Percentiles rank a stretch among this genome's conserved stretches.
These are phyloP conservation scores for Protophormia terraenovae DNA, from an alignment of 2,888 invertebrate genomes.

Conservation along the genomic window DNA sequence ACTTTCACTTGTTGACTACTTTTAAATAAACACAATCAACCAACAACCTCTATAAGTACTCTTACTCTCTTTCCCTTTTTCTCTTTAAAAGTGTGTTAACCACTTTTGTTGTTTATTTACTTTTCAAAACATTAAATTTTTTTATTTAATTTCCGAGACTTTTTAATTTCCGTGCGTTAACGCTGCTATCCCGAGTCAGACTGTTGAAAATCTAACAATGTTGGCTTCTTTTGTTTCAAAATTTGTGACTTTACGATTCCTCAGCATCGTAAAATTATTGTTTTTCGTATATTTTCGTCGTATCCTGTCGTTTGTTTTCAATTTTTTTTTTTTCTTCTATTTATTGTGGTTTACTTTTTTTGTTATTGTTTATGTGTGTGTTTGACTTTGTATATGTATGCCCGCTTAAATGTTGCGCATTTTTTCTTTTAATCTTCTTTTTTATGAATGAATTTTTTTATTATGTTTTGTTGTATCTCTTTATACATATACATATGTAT, in stretches of 20 bases:
- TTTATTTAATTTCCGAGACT: slow-evolving; percentile 16
- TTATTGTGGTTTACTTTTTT: neutral
- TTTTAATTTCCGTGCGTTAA: neutral
- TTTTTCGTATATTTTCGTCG: slow-evolving; percentile 9
- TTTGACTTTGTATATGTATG: neutral
- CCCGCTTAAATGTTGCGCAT: neutral
- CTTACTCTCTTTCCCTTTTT: neutral
- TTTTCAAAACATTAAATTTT: neutral
- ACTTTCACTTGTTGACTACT: slow-evolving; percentile 35
- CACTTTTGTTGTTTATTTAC: neutral
- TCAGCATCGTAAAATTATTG: neutral
- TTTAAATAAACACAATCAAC: neutral
- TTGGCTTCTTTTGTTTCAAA: slow-evolving; percentile 39
- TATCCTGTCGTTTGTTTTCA: neutral
- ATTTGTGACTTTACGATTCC: neutral
- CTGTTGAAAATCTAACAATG: slow-evolving; percentile 35
- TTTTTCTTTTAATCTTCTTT: neutral
- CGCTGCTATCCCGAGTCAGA: slow-evolving; percentile 42
- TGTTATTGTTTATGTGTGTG: neutral
- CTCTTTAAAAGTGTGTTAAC: neutral
- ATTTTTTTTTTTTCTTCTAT: neutral
- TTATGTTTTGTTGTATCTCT: neutral
- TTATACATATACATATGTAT: neutral
- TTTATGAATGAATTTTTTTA: slow-evolving; percentile 50
- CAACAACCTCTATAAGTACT: neutral